Evolutionary conservation across 2,797 vertebrate genomes (phyloP), one percentile per base, ranked within the genome.

Genomic region (Nothura maculosa): DNA sequence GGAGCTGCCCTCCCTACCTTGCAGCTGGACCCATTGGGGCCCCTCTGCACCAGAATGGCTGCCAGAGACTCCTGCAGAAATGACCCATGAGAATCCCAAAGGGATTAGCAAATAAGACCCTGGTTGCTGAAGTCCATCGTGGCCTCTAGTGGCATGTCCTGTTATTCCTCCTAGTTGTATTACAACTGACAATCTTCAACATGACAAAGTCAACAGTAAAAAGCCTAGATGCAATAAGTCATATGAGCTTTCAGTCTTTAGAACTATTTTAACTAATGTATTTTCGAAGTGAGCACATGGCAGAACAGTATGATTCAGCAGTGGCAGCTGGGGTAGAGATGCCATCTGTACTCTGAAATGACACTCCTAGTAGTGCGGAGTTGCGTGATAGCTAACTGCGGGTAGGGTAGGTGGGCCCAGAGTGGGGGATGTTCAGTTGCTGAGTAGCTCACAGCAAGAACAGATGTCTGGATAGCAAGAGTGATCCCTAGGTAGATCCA

Each of bases 341-440:
- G 72, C 93, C 95, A 96, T 96, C 93, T 96, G 96, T 87, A 87
- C 86, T 73, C 85, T 93, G 80, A 89, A 87, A 83, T 81, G 76
- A 75, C 38, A 45, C 81, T 87, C 73, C 2, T 52, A 74, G 79
- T 83, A 83, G 50, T 3, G 66, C 0, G 9, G 90, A 87, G 86
- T 45, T 77, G 61, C 52, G 3, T 5, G 34, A 88, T 32, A 86
- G 88, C 78, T 89, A 80, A 64, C 55, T 84, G 27, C 17, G 2
- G 8, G 32, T 74, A 42, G 80, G 74, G 85, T 87, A 79, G 92
- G 89, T 95, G 85, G 76, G 55, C 80, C 69, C 69, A 43, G 61
- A 38, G 43, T 69, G 50, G 21, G 4, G 66, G 62, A 43, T 92
- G 66, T 55, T 91, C 58, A 40, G 12, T 80, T 91, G 42, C 57